Evolutionary conservation across 2,797 vertebrate genomes (phyloP), one percentile per base, ranked within the genome.

Genomic region (Mus spretus): DNA sequence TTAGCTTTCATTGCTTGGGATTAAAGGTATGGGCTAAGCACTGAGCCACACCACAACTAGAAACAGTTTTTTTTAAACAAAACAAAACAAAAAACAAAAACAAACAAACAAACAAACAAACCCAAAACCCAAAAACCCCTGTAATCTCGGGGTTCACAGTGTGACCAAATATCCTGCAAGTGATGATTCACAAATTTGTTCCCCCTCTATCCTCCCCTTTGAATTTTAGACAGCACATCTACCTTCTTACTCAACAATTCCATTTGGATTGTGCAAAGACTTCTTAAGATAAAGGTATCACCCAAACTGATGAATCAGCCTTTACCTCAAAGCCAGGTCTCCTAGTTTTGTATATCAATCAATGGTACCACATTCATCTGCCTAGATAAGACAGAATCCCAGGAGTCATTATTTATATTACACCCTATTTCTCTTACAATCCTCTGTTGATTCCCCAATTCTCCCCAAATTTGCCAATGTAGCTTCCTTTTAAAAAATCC

Each of bases 241-340:
- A 72, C 20, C 11, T 95, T 26, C 19, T 61, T 91, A 86, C 17
- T 59, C 26, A 90, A 12, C 75, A 83, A 89, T 93, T 94, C 37
- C 70, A 72, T 53, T 90, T 90, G 13, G 59, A 85, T 44, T 6
- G 83, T 24, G 83, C 78, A 81, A 93, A 61, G 70, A 11, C 81
- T 78, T 82, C 80, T 90, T 72, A 87, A 83, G 96, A 77, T 59
- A 90, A 65, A 63, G 19, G 34, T 53, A 61, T 37, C 8, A 10
- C 44, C 22, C 31, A 77, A 95, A 83, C 14, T 72, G 94, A 67
- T 11, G 77, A 28, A 87, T 24, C 20, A 90, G 10, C 2, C 86
- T 91, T 40, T 50, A 20, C 2, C n/a, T 80, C 63, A 94, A 88
- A 80, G 26, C 6, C 3, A 0, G 37, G 26, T 74, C 34, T 57